Conservation (phyloP, 2,797 vertebrate species). For the Anolis apletophallus region DNA sequence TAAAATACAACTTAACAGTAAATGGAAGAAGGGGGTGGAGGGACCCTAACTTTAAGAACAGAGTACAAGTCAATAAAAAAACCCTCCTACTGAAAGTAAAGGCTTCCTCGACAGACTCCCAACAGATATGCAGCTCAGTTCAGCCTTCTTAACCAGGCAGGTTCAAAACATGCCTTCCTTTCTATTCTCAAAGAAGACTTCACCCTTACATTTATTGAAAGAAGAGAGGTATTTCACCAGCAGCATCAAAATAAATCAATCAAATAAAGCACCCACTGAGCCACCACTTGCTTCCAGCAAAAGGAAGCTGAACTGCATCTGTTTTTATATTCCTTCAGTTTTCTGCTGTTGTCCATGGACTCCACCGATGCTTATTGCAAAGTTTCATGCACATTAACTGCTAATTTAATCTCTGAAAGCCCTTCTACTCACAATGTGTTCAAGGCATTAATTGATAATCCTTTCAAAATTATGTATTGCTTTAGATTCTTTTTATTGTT, state of each 20-base stretch:
- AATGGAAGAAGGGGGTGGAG: neutral
- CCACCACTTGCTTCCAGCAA: neutral
- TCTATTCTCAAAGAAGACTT: neutral
- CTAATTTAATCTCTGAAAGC: neutral
- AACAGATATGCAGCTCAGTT: neutral
- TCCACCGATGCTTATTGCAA: neutral
- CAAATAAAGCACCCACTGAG: too few species aligned
- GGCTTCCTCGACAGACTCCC: neutral
- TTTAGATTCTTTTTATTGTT: too few species aligned
- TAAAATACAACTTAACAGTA: neutral
- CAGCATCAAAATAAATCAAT: neutral
- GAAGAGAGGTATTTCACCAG: neutral
- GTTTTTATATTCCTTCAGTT: neutral
- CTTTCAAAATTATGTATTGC: too few species aligned
- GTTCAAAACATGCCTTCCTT: neutral
- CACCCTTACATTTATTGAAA: neutral
- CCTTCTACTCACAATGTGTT: neutral
- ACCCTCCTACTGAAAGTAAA: neutral
- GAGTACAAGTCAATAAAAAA: neutral
- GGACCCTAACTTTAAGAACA: neutral
- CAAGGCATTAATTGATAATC: neutral
- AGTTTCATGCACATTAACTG: neutral
- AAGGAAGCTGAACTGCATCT: neutral
- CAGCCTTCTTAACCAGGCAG: neutral
- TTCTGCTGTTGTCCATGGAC: neutral